Evolutionary conservation across 2,888 invertebrate genomes (phyloP), one percentile per base, ranked within the genome.

Genomic region (Melinopterus prodromus): DNA sequence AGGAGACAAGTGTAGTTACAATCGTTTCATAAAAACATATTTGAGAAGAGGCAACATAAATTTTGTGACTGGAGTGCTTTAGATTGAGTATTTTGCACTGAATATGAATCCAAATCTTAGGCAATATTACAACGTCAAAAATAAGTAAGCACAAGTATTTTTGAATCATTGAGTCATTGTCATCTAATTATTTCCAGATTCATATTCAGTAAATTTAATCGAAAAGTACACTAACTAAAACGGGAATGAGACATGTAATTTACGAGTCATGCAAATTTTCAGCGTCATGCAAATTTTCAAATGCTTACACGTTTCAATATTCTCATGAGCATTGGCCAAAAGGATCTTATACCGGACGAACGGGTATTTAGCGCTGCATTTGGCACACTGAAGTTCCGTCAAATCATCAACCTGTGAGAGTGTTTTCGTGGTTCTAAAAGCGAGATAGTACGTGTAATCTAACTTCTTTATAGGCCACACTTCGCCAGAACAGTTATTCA

Each of bases 401-500:
- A 53, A 53, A 53, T 53, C 53, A 12, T 53, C 53, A 53, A 12
- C 53, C 7, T 53, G 53, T 1, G 53, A 53, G 9, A 53, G 53
- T 6, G 53, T 53, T 53, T 53, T 53, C 7, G 53, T 53, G 7
- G 7, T 53, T 12, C 12, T 53, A 53, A 53, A 53, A 12, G 53
- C 7, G 7, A 12, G 9, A 9, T 9, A 53, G 12, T 53, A 53
- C 12, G 53, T 53, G 53, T 53, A 53, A 53, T 53, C 53, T 53
- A 53, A 53, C 53, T 53, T 7, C 7, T 1, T 53, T 53, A 4
- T 12, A 53, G 53, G 53, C 53, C 53, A 53, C 53, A 53, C 53
- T 9, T 53, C 12, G 53, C 53, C 77, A 16, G 16, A 12, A 12
- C 79, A 77, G n/a, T 53, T 69, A 53, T 77, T 69, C 6, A 70